phyloP scores from a whole-genome alignment of 2,113 vertebrate species.

The Hemiscyllium ocellatum region DNA sequence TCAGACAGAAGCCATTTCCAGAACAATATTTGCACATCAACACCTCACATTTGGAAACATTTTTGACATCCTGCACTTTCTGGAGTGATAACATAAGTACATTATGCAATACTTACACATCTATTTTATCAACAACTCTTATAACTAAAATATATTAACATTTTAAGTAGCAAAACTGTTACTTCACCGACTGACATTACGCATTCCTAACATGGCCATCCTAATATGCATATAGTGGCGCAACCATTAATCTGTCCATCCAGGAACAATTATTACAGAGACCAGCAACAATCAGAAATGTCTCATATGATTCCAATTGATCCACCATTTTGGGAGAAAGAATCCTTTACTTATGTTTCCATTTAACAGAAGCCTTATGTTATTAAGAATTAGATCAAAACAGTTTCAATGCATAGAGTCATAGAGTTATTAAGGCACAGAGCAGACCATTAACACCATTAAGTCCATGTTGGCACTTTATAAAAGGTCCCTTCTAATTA shows the following conservation, averaged over 20 bases:
- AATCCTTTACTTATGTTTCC: neutral
- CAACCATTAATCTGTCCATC: neutral
- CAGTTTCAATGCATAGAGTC: neutral
- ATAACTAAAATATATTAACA: neutral
- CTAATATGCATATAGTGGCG: neutral
- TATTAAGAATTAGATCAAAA: neutral
- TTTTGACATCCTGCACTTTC: neutral
- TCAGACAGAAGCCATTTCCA: neutral
- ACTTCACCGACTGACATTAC: neutral
- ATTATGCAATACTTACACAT: neutral
- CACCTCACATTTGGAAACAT: neutral
- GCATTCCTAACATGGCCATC: neutral
- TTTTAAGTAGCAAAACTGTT: conserved; percentile 4
- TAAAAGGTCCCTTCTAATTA: neutral
- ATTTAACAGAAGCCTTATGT: neutral
- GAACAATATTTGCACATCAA: neutral
- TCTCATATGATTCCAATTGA: neutral
- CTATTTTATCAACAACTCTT: neutral
- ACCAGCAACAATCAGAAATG: neutral
- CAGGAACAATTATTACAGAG: neutral
- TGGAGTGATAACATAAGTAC: neutral
- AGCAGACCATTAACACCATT: neutral
- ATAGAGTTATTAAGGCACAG: neutral
- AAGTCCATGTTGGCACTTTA: neutral
- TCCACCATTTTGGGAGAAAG: neutral